Evolutionary conservation across 2,113 vertebrate genomes (phyloP).

Genomic region (Spea multiplicata): DNA sequence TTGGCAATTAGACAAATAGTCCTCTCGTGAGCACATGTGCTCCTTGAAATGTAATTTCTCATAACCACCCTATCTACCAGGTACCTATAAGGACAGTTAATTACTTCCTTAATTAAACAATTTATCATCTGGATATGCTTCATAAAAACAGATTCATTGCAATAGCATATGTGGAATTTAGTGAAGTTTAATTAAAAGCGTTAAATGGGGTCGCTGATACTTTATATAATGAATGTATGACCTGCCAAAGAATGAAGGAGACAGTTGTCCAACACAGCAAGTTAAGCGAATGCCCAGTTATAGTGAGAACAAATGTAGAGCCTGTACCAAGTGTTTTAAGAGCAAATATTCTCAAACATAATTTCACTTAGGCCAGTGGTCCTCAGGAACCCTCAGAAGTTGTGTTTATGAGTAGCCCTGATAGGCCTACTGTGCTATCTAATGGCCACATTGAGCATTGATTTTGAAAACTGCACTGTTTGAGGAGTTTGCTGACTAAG

Average conservation of each 20-base stretch:
- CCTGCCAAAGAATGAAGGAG: not conserved
- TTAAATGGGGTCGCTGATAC: constrained; percentile 11
- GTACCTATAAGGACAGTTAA: constrained; percentile 26
- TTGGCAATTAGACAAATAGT: not conserved
- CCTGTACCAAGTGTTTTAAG: no score
- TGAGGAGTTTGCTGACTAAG: no score
- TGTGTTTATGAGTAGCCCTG: no score
- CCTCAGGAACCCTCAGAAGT: no score
- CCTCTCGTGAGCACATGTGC: constrained; percentile 18
- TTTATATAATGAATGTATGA: constrained; percentile 10
- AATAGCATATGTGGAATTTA: constrained; percentile 40
- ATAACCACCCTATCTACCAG: constrained; percentile 18
- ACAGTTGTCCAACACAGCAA: not conserved
- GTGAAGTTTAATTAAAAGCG: constrained; percentile 32
- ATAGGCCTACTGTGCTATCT: no score
- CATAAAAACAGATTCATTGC: constrained; percentile 32
- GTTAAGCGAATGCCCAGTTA: not conserved
- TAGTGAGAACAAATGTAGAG: no score
- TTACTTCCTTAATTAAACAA: constrained; percentile 32
- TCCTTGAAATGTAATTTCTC: constrained; percentile 17
- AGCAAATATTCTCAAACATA: no score
- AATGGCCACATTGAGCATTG: no score
- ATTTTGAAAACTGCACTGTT: no score
- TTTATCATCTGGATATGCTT: constrained; percentile 35
- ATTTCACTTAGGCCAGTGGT: no score